Evolutionary conservation across 2,797 vertebrate species (phyloP).

Genomic region (Siniperca scherzeri): DNA sequence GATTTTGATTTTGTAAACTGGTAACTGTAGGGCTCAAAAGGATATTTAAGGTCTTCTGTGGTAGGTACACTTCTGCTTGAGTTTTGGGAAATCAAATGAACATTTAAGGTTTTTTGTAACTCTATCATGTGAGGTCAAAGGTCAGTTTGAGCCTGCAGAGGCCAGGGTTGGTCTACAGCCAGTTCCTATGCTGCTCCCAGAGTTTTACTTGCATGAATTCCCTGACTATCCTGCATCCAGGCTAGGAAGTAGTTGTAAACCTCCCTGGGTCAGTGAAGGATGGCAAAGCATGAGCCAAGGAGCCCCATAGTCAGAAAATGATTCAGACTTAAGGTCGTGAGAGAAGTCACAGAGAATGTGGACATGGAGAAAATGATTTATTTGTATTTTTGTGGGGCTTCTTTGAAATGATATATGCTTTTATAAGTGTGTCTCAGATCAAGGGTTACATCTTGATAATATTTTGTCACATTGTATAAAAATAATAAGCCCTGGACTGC

Average conservation of each 20-base stretch:
- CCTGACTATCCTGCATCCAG: conserved; percentile 18
- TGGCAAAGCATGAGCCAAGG: conserved; percentile 47
- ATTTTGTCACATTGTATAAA: conserved; percentile 18
- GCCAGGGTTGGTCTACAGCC: conserved; percentile 52
- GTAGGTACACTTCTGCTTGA: conserved; percentile 14
- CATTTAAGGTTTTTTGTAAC: conserved; percentile 23
- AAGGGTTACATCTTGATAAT: conserved; percentile 21
- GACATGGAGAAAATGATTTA: conserved; percentile 38
- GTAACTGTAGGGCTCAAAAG: conserved; percentile 2
- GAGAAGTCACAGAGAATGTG: conserved; percentile 68
- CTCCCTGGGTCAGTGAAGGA: conserved; percentile 58
- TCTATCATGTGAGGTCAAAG: conserved; percentile 49
- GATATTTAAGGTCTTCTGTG: conserved; percentile 22
- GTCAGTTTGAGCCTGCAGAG: conserved; percentile 38
- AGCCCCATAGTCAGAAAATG: conserved; percentile 34
- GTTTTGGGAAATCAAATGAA: conserved; percentile 18
- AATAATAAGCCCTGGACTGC: background rate
- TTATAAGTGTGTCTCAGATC: conserved; percentile 23
- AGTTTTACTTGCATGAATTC: conserved; percentile 55
- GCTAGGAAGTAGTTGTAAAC: conserved; percentile 62
- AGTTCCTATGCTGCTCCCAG: conserved; percentile 60
- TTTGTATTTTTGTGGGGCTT: conserved; percentile 31
- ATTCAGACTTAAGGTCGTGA: conserved; percentile 68
- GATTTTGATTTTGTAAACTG: conserved; percentile 29
- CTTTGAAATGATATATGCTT: conserved; percentile 36